phyloP scores from a whole-genome alignment of 1,140 invertebrate species.

The Drosophila hydei region DNA sequence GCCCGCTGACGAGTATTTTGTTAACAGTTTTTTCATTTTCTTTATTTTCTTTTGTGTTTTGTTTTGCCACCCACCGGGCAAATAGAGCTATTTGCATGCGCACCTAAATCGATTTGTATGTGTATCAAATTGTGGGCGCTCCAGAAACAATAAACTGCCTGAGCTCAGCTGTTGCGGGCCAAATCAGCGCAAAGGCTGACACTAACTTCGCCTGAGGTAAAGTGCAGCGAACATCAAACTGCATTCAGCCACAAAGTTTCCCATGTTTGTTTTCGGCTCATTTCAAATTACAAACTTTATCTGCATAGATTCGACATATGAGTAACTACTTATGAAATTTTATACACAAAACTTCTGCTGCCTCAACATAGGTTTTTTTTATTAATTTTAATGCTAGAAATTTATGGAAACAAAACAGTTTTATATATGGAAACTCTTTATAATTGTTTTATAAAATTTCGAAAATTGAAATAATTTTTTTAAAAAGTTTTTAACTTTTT shows the following conservation, averaged over 20 bases:
- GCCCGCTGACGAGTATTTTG: conserved; percentile 57
- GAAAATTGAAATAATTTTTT: too few species aligned
- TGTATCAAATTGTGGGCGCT: conserved; percentile 69
- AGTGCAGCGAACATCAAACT: conserved; percentile 34
- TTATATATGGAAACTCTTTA: too few species aligned
- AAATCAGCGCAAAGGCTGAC: conserved; percentile 32
- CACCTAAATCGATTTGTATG: conserved; percentile 80
- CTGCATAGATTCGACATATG: background rate
- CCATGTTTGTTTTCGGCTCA: background rate
- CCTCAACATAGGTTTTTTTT: too few species aligned
- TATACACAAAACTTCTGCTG: too few species aligned
- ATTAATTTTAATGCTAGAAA: too few species aligned
- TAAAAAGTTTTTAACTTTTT: too few species aligned
- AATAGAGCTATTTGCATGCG: conserved; percentile 81
- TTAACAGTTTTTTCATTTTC: conserved; percentile 55
- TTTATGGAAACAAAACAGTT: too few species aligned
- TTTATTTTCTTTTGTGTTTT: conserved; percentile 11
- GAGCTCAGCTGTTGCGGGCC: conserved; percentile 46
- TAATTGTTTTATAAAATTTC: too few species aligned
- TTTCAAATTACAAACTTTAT: conserved; percentile 5
- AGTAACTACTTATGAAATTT: background rate
- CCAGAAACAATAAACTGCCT: conserved; percentile 43
- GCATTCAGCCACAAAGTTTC: conserved; percentile 29
- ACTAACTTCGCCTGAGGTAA: background rate
- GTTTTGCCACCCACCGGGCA: conserved; percentile 48